phyloP scores from a whole-genome alignment of 2,797 vertebrate genomes.

The Oreochromis grahami region DNA sequence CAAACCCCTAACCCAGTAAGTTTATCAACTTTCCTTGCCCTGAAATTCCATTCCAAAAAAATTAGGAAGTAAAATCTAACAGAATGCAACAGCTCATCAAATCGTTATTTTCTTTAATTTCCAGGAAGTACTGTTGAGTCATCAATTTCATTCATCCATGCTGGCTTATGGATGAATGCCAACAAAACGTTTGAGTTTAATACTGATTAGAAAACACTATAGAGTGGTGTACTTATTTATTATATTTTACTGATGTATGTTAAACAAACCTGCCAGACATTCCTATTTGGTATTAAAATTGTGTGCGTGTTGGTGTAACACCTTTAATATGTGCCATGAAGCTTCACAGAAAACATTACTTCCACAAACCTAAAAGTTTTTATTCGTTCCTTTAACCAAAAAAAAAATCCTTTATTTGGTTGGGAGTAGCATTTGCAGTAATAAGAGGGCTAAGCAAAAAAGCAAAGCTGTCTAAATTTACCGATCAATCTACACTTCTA shows the following conservation, averaged over 20 bases:
- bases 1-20: not conserved
- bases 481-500: not conserved
- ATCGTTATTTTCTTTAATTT: fast-evolving
- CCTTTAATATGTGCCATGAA: not conserved
- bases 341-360: not conserved
- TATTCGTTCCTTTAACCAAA: too few species aligned
- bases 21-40: not conserved
- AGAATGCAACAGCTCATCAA: not conserved
- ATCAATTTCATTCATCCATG: not conserved
- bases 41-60: not conserved
- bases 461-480: not conserved
- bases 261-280: not conserved
- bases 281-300: not conserved
- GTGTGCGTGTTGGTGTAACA: not conserved
- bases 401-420: not conserved
- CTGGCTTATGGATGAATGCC: not conserved
- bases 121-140: not conserved
- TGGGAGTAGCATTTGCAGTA: not conserved
- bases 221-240: not conserved
- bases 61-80: not conserved
- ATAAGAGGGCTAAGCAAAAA: not conserved
- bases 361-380: not conserved
- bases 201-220: not conserved
- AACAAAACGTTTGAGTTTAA: not conserved
- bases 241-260: not conserved